Evolutionary conservation across 2,113 vertebrate genomes (phyloP), one percentile per base, ranked within the genome.

Genomic region (Hystrix cristata): DNA sequence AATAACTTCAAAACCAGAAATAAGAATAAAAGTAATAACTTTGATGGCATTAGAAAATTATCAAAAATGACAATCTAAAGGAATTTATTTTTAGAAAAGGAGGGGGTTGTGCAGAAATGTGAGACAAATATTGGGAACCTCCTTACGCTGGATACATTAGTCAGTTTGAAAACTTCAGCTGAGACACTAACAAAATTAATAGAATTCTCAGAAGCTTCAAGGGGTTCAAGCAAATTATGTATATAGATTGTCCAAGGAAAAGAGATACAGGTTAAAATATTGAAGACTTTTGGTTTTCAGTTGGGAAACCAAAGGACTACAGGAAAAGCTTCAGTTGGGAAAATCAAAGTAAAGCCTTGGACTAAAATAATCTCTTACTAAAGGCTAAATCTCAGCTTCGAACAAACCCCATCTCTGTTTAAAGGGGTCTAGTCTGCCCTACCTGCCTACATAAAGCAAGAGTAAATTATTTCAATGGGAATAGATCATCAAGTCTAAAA

Each of bases 1-100:
- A 92, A 92, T 92, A 69, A 92, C 38, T 51, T n/a, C 4, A n/a
- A 62, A 72, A 64, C 10, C 31, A 89, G 25, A 29, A 94, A 69
- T 57, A 82, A 89, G 85, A 19, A 92, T 59, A 87, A 78, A 94
- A 25, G 87, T 92, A 12, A 53, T 64, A 2, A 25, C 62, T 64
- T 53, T 90, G 43, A 79, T 82, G 46, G 38, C 65, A 92, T 1
- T 59, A 19, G 21, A 89, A 9, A 65, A 7, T 11, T 87, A 69
- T 43, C 43, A 90, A 94, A 65, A 86, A 59, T 25, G 3, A 67
- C 12, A 74, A 94, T 31, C 5, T 51, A 92, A 57, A 51, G 9
- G 27, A 59, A 79, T 7, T 71, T 78, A 82, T 48, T 84, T 90
- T 25, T 19, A 91, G 34, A n/a, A 67, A 82, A 71, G 10, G 7